Base-by-base conservation (phyloP, 1,140 invertebrate genomes). In the Physella acuta region DNA sequence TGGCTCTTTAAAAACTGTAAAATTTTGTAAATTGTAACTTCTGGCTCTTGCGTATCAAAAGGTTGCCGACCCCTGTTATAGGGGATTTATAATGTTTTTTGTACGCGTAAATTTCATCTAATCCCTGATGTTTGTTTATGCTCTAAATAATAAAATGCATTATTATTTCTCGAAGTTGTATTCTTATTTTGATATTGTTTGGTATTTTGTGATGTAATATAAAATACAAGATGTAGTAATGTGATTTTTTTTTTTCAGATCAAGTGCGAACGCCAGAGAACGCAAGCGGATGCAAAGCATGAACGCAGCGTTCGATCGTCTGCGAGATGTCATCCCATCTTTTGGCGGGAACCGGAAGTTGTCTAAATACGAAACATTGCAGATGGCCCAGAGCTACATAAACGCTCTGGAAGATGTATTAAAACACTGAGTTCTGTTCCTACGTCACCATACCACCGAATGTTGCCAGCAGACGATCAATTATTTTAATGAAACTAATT, bases 361-460 rank as follows among this genome's bases (percentile, higher is more conserved):
- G 3, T 97, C 94, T 30, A 99, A 99, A 82, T 98, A 95, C 84
- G 96, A 98, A 84, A 98, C 95, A 0, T 86, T 99, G 0, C 94
- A 98, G 86, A 97, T 97, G 95, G 96, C 96, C 0, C 95, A 98
- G 80, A 94, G 92, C 0, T 98, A 98, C 81, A 98, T 98, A 72
- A 89, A 90, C 0, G 94, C 94, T 0, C 86, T 98, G 11, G 92
- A 92, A 76, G 94, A 96, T 80, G 85, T 97, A 11, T 84, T 95
- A 17, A 56, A 67, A 55, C 55, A 60, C 17, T 68, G 31, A 60
- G 24, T n/a, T n/a, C n/a, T n/a, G n/a, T n/a, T 49, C n/a, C 44
- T 14, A 14, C 11, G 44, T 14, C 44, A n/a, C 44, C n/a, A 11
- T 14, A 49, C 44, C 44, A 49, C 11, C 11, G 11, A 11, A 49